Evolutionary conservation across 1,140 invertebrate species (phyloP).

Genomic region (Cheumatopsyche charites): DNA sequence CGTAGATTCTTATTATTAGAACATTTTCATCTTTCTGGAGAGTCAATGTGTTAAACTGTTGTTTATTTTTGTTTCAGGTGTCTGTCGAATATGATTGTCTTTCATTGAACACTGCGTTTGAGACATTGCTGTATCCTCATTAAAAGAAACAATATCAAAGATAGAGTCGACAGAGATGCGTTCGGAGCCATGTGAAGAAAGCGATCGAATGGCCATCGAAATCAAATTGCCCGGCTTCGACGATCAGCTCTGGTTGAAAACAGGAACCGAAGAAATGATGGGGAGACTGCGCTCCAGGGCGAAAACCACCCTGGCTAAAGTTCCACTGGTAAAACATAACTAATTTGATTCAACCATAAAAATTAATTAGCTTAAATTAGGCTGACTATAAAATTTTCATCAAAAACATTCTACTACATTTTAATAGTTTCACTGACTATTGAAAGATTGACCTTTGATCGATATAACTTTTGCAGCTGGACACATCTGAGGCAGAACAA

Average conservation of each 20-base stretch:
- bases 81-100: not conserved
- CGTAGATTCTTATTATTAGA: no score
- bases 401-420: not conserved
- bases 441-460: not conserved
- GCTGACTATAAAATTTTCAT: not conserved
- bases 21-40: no score
- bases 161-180: slow-evolving; percentile 38
- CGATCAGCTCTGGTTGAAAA: slow-evolving; percentile 41
- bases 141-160: slow-evolving; percentile 13
- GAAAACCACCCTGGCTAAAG: slow-evolving; percentile 23
- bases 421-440: not conserved
- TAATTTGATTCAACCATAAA: not conserved
- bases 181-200: slow-evolving; percentile 45
- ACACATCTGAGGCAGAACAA: slow-evolving; percentile 35
- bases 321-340: not conserved
- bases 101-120: not conserved
- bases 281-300: slow-evolving; percentile 41
- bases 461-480: slow-evolving; percentile 13
- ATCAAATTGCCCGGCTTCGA: slow-evolving; percentile 41
- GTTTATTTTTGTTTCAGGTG: slow-evolving; percentile 25
- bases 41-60: no score
- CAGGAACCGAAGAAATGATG: slow-evolving; percentile 40
- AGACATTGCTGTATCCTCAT: not conserved
- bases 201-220: slow-evolving; percentile 37
- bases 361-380: no score